Base-by-base conservation (phyloP, 2,113 vertebrate genomes). In the Budorcas taxicolor region DNA sequence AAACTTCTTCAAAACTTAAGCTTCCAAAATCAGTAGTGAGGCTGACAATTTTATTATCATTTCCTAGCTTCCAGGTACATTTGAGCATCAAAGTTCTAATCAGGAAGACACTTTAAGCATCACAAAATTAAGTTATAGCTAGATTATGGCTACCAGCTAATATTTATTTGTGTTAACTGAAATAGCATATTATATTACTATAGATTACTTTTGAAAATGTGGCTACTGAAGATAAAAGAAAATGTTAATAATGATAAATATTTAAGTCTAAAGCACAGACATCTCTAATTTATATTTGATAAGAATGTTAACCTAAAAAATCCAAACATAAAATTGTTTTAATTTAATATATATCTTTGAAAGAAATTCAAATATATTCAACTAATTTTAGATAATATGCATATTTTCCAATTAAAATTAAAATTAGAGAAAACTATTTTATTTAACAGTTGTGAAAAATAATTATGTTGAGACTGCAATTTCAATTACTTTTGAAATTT, bases 121-220 rank as follows among this genome's bases (percentile, higher is more conserved):
- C 74, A 85, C 62, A 21, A 97, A 96, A 57, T 90, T 96, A 97
- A 98, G 93, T 94, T 96, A 76, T 78, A 84, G 96, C 55, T 0
- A 87, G 8, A 89, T 97, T 93, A 36, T 60, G 40, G 55, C 5
- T 93, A 43, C 4, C 29, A 82, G 33, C 25, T 97, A 94, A 80
- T 95, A 84, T 97, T 97, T 90, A 89, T 29, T 87, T 8, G 15
- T 50, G 19, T 87, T 58, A 98, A 40, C 40, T 94, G 98, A 50
- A 23, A 97, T 10, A 4, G 90, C 12, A 90, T 1, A 3, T 83
- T 98, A 97, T 91, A 27, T 85, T 52, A 95, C 23, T 92, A n/a
- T 89, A 97, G 14, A 7, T 97, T 97, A 55, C 83, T 7, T n/a
- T 94, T 98, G 90, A 93, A 47, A 97, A 96, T 96, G 74, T 81